These are phyloP conservation scores for Lates calcarifer DNA, from an alignment of 2,113 vertebrate genomes.

Conservation along the genomic window DNA sequence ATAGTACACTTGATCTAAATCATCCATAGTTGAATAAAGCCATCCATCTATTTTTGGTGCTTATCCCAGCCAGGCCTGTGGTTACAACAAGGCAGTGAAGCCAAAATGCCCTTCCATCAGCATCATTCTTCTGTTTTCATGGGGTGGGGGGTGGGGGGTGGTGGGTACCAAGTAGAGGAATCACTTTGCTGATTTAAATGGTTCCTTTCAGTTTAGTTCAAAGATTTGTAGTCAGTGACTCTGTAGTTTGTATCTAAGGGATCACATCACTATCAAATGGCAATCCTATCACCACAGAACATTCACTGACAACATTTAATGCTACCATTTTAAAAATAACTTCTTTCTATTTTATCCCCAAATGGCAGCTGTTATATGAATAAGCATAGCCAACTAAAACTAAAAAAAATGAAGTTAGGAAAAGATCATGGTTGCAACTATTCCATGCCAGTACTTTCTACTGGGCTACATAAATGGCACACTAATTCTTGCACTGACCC, in stretches of 20 bases:
- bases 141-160: background rate
- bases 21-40: constrained; percentile 9
- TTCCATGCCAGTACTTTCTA: background rate
- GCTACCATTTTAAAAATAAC: background rate
- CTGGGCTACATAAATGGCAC: background rate
- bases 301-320: background rate
- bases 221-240: background rate
- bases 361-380: background rate
- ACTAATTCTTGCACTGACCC: background rate
- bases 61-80: constrained; percentile 2
- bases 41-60: constrained; percentile 21
- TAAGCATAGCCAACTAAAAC: background rate
- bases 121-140: background rate
- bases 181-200: background rate
- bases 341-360: background rate
- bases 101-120: background rate
- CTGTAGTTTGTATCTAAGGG: background rate
- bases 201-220: constrained; percentile 6
- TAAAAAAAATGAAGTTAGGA: no score
- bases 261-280: background rate
- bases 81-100: constrained; percentile 1
- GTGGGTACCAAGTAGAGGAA: background rate
- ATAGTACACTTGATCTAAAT: constrained; percentile 38
- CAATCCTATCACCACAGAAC: background rate
- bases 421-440: background rate